These are phyloP conservation scores for Harpalus rufipes DNA, from an alignment of 2,888 invertebrate species.

Conservation along the genomic window DNA sequence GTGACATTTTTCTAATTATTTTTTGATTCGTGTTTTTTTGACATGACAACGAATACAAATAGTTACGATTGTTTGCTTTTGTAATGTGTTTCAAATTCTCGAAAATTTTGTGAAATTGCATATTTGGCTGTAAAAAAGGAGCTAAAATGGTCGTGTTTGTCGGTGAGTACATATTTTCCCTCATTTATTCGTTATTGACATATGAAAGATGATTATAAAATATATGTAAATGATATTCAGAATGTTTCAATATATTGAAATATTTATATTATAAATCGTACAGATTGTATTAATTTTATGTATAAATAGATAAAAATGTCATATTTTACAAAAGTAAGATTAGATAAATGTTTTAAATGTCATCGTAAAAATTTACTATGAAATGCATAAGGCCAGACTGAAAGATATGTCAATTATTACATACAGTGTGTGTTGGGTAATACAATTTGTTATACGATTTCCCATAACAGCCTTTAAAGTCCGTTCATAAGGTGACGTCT, in stretches of 20 bases:
- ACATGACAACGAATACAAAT: slow-evolving; percentile 62
- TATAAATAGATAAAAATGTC: background rate
- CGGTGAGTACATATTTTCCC: slow-evolving; percentile 52
- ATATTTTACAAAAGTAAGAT: no score
- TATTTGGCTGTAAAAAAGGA: slow-evolving; percentile 60
- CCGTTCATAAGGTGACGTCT: no score
- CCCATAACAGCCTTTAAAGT: no score
- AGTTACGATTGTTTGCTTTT: slow-evolving; percentile 58
- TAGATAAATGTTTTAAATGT: no score
- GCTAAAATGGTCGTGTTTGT: slow-evolving; percentile 62
- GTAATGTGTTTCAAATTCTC: slow-evolving; percentile 55
- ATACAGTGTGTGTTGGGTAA: no score
- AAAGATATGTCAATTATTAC: no score
- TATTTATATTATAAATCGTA: no score
- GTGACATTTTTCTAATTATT: slow-evolving; percentile 26
- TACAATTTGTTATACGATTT: no score
- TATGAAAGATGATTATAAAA: background rate
- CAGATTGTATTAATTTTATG: no score
- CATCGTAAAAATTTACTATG: no score
- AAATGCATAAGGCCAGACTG: no score
- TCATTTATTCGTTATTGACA: background rate
- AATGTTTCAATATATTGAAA: background rate
- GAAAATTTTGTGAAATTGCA: slow-evolving; percentile 63
- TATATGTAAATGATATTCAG: background rate
- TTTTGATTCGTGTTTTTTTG: slow-evolving; percentile 54